These are phyloP conservation scores for Ligdia adustata DNA, from an alignment of 2,888 invertebrate species.

Conservation along the genomic window DNA sequence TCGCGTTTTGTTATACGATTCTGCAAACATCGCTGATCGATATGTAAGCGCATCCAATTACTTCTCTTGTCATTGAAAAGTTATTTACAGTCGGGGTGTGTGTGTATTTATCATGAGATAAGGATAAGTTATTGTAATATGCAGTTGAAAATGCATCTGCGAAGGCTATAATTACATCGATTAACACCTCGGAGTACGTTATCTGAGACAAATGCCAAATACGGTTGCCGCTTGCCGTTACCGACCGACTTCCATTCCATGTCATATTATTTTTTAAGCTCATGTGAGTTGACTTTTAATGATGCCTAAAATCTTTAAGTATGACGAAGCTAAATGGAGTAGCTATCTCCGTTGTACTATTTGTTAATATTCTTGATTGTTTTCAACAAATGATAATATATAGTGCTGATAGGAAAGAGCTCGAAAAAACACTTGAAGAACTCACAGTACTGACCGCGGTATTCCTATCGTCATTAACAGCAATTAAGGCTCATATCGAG, in stretches of 20 bases:
- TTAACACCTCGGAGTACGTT: constrained; percentile 40
- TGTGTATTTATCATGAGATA: constrained; percentile 68
- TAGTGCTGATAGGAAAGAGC: background rate
- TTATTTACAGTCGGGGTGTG: constrained; percentile 63
- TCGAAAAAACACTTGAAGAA: constrained; percentile 15
- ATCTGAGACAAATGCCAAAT: constrained; percentile 32
- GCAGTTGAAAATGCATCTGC: constrained; percentile 49
- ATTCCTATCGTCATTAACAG: constrained; percentile 20
- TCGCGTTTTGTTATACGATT: constrained; percentile 47
- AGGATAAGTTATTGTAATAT: constrained; percentile 38
- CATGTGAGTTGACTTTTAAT: background rate
- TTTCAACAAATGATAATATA: constrained; percentile 1
- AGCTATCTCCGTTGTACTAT: too few species aligned
- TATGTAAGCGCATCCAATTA: constrained; percentile 69
- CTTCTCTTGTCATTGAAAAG: constrained; percentile 64
- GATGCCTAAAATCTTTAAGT: constrained; percentile 1
- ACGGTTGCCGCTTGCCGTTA: constrained; percentile 4
- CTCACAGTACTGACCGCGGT: constrained; percentile 20
- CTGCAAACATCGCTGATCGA: constrained; percentile 57
- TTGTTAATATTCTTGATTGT: too few species aligned
- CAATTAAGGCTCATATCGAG: constrained; percentile 15
- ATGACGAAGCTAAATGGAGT: background rate
- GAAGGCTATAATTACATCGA: constrained; percentile 49
- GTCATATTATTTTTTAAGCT: constrained; percentile 6
- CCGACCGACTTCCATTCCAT: constrained; percentile 3